These are phyloP conservation scores for Dioctria linearis DNA, from an alignment of 2,888 invertebrate genomes.

Conservation along the genomic window DNA sequence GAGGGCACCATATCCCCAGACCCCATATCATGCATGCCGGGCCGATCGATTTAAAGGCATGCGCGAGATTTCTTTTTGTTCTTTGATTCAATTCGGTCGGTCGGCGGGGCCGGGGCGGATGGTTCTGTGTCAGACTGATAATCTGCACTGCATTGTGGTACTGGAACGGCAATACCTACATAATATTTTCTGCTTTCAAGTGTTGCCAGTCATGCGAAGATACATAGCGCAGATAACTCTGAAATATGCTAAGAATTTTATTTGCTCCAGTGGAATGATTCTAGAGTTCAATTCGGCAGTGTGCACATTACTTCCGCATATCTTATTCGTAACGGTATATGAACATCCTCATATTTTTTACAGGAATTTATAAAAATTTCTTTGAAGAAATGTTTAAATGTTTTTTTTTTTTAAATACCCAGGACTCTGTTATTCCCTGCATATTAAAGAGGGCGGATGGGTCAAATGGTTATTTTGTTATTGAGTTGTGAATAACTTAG, in stretches of 20 bases:
- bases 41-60: constrained; percentile 34
- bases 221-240: not conserved
- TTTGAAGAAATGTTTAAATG: too few relatives aligned
- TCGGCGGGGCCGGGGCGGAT: not conserved
- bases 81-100: not conserved
- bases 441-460: too few relatives aligned
- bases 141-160: not conserved
- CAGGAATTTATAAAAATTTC: too few relatives aligned
- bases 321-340: constrained; percentile 6
- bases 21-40: not conserved
- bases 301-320: constrained; percentile 23
- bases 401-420: too few relatives aligned
- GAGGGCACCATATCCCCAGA: not conserved
- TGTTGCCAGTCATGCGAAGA: constrained; percentile 37
- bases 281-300: constrained; percentile 1
- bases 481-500: too few relatives aligned
- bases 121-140: not conserved
- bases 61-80: constrained; percentile 19
- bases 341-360: too few relatives aligned
- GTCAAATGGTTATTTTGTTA: too few relatives aligned
- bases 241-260: constrained; percentile 14
- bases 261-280: constrained; percentile 6
- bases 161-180: not conserved
- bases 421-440: too few relatives aligned
- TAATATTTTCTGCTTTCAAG: not conserved